Conservation (phyloP, 2,888 invertebrate species). For the Seira musarum region DNA sequence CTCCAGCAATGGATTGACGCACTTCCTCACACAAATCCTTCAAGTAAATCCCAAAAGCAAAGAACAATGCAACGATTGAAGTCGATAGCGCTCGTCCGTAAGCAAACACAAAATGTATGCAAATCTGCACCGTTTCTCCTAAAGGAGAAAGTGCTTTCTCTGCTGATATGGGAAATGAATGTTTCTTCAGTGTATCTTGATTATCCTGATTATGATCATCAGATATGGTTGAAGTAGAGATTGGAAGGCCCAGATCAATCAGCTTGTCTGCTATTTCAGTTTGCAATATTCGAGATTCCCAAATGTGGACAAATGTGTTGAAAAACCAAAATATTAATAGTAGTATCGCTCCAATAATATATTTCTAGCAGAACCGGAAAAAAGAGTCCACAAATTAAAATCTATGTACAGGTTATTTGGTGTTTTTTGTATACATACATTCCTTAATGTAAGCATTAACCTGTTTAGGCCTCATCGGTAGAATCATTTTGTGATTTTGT, state of each 20-base stretch:
- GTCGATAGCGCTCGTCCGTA: neutral
- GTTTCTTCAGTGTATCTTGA: neutral
- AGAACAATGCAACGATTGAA: neutral
- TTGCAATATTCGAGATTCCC: neutral
- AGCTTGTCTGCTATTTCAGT: neutral
- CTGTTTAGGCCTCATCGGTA: neutral
- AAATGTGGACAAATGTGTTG: constrained; percentile 12
- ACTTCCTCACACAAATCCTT: constrained; percentile 18
- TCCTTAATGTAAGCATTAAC: neutral
- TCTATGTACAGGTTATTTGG: neutral
- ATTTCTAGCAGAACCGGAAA: neutral
- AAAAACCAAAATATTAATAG: constrained; percentile 1
- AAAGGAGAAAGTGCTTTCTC: constrained; percentile 15
- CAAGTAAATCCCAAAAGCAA: constrained; percentile 27
- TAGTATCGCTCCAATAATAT: neutral
- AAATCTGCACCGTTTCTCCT: neutral
- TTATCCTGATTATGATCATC: neutral
- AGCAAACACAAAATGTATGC: neutral
- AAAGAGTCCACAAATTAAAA: neutral
- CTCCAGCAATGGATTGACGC: neutral
- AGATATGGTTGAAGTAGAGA: neutral
- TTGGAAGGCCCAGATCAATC: neutral
- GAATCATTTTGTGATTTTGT: neutral
- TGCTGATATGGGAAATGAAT: neutral
- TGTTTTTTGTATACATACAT: neutral